These are phyloP conservation scores for Cabera pusaria DNA, from an alignment of 2,888 invertebrate genomes.

Conservation along the genomic window DNA sequence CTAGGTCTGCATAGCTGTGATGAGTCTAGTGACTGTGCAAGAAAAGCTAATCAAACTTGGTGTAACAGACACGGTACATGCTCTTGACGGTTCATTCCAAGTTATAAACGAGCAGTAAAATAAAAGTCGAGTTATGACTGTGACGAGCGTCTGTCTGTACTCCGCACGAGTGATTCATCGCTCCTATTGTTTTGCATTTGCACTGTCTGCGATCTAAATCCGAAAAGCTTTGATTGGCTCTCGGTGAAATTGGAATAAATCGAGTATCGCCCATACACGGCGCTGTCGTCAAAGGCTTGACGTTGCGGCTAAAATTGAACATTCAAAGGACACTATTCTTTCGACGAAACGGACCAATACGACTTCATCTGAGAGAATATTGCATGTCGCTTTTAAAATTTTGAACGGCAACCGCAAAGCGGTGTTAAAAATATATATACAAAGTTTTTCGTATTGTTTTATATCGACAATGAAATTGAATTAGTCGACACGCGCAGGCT, in stretches of 20 bases:
- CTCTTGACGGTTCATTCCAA: conserved; percentile 15
- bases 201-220: conserved; percentile 57
- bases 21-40: no score
- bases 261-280: conserved; percentile 45
- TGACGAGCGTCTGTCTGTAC: conserved; percentile 12
- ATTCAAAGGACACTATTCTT: conserved; percentile 40
- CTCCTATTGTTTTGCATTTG: conserved; percentile 58
- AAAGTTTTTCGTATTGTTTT: conserved; percentile 44
- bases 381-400: no score
- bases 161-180: conserved; percentile 40
- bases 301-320: conserved; percentile 51
- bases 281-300: conserved; percentile 52
- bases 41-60: conserved; percentile 6
- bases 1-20: no score
- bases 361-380: conserved; percentile 6
- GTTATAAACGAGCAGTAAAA: conserved; percentile 17
- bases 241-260: conserved; percentile 55
- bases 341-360: conserved; percentile 30
- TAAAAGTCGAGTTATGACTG: conserved; percentile 10
- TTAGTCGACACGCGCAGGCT: conserved; percentile 59
- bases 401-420: conserved; percentile 34
- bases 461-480: conserved; percentile 66
- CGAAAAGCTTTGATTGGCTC: conserved; percentile 68
- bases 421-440: conserved; percentile 34
- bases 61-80: conserved; percentile 4